Conservation (phyloP, 1,140 invertebrate species). For the Drosophila funebris region DNA sequence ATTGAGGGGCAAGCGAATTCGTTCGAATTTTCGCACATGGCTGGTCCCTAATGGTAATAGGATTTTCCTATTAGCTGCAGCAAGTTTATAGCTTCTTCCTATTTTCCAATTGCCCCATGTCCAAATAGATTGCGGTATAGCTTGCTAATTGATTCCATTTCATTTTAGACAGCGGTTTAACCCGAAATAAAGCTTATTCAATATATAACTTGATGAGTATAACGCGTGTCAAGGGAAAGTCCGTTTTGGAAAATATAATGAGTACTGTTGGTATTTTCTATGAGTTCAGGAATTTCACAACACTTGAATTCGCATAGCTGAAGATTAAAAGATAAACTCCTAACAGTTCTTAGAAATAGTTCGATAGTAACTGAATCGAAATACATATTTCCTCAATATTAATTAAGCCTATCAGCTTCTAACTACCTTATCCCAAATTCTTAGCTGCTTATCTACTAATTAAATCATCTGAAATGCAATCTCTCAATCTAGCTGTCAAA, state of each 20-base stretch:
- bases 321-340: no score
- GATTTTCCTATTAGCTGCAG: constrained; percentile 55
- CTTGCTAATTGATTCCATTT: constrained; percentile 33
- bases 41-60: constrained; percentile 33
- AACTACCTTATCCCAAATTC: no score
- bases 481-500: constrained; percentile 20
- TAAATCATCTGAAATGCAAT: neutral
- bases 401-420: no score
- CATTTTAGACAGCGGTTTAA: constrained; percentile 24
- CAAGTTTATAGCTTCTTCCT: neutral
- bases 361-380: no score
- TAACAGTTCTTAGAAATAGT: neutral
- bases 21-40: constrained; percentile 47
- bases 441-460: neutral
- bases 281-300: constrained; percentile 2
- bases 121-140: constrained; percentile 6
- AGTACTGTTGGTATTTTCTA: neutral
- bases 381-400: no score
- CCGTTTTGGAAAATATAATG: neutral
- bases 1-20: constrained; percentile 31
- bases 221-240: constrained; percentile 7
- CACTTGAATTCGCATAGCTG: neutral
- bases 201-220: constrained; percentile 4
- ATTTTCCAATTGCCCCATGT: neutral
- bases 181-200: neutral